A percentile compares a stretch with the other conserved stretches of the same genome.
Evolutionary conservation across 2,113 vertebrate genomes (phyloP).

Genomic region (Dipodomys ordii): DNA sequence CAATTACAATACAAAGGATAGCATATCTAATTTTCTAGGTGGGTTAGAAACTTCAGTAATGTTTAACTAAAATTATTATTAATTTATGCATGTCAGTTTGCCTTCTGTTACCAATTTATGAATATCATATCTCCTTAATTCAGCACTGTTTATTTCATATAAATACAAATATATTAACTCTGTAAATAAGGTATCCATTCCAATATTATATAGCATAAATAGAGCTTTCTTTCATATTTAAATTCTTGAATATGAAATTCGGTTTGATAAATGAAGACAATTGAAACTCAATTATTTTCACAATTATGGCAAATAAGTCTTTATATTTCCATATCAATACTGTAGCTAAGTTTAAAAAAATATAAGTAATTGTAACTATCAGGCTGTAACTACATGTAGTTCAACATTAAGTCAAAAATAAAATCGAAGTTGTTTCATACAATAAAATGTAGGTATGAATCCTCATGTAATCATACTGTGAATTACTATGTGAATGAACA

Average conservation of each 20-base stretch:
- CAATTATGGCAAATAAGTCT: background rate
- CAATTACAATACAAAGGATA: background rate
- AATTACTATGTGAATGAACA: background rate
- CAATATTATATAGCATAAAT: background rate
- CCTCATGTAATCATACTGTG: background rate
- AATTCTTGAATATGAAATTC: background rate
- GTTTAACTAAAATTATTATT: slow-evolving; percentile 32
- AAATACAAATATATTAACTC: background rate
- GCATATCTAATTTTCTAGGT: background rate
- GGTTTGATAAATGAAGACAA: background rate
- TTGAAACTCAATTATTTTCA: background rate
- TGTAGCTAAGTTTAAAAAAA: background rate
- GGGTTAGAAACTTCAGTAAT: background rate
- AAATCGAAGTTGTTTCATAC: slow-evolving; percentile 2
- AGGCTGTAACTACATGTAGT: too few relatives aligned
- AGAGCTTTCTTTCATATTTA: background rate
- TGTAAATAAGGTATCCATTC: background rate
- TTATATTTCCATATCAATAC: background rate
- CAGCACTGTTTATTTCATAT: background rate
- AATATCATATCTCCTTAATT: slow-evolving; percentile 26
- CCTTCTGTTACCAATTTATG: background rate
- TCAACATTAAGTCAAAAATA: too few relatives aligned
- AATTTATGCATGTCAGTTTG: background rate
- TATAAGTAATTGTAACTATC: background rate
- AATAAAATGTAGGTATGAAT: background rate